A percentile compares a stretch with the other conserved stretches of the same genome.
Conservation (phyloP, 2,113 vertebrate species). For the Myocastor coypus region DNA sequence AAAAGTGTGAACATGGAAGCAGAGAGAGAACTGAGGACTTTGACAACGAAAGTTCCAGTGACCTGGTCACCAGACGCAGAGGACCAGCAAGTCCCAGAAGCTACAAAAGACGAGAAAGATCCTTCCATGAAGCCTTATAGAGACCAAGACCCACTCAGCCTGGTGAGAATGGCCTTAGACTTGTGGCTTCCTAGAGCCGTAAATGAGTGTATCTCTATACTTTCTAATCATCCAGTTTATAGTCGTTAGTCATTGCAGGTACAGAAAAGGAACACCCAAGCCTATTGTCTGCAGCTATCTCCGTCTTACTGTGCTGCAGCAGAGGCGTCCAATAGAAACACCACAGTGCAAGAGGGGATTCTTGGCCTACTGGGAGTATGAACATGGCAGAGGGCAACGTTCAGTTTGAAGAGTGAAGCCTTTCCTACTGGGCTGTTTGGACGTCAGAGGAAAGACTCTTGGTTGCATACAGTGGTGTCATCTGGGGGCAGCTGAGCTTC, state of each 20-base stretch:
- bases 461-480: background rate
- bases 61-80: background rate
- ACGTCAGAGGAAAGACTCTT: background rate
- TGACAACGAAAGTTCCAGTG: background rate
- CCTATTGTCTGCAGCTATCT: background rate
- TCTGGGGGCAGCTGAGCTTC: background rate
- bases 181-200: background rate
- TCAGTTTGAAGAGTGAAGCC: background rate
- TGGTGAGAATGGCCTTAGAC: background rate
- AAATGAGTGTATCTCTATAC: background rate
- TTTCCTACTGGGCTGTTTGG: background rate
- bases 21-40: background rate
- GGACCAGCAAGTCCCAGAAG: fast-evolving
- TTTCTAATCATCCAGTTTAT: background rate
- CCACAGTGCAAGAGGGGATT: background rate
- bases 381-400: background rate
- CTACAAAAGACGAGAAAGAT: background rate
- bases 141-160: background rate
- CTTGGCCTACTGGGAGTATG: background rate
- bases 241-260: background rate
- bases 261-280: background rate
- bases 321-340: background rate
- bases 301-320: too few species aligned
- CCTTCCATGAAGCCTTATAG: background rate
- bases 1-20: background rate